Evolutionary conservation across 2,888 invertebrate species (phyloP).

Genomic region (Amiota mariae): DNA sequence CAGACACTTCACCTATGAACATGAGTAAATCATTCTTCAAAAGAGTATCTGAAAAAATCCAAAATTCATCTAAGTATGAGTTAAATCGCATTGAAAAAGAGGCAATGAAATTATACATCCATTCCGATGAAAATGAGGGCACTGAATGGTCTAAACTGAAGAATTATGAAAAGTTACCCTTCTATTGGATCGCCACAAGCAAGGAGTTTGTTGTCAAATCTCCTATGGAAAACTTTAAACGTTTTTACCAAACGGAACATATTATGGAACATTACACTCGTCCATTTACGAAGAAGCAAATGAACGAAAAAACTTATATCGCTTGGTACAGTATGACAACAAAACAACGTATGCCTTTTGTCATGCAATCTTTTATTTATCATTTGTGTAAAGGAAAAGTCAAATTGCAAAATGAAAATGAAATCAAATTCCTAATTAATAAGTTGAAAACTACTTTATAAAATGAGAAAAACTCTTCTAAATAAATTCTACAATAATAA

Average conservation of each 20-base stretch:
- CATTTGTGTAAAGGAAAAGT: constrained; percentile 52
- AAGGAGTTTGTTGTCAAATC: constrained; percentile 45
- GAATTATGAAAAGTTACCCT: constrained; percentile 48
- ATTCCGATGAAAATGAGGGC: background rate
- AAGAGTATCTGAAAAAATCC: constrained; percentile 30
- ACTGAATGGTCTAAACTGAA: constrained; percentile 46
- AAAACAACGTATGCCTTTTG: constrained; percentile 53
- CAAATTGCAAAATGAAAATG: constrained; percentile 53
- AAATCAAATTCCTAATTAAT: constrained; percentile 48
- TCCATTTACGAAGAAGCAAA: background rate
- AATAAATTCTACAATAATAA: no score
- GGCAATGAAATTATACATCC: constrained; percentile 39
- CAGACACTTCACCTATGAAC: background rate
- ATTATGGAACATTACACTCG: no score
- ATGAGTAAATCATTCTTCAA: constrained; percentile 19
- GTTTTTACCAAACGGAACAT: constrained; percentile 31
- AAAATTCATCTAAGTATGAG: constrained; percentile 16
- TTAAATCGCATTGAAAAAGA: constrained; percentile 38
- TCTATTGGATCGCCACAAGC: constrained; percentile 55
- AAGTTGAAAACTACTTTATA: constrained; percentile 22
- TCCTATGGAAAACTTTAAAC: constrained; percentile 57
- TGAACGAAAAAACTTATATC: background rate
- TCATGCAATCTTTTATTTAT: constrained; percentile 55
- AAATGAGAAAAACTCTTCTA: background rate
- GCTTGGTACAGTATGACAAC: constrained; percentile 45